Percentiles rank a stretch among this genome's conserved stretches.
phyloP scores from a whole-genome alignment of 2,113 vertebrate species.

The Lepus europaeus region DNA sequence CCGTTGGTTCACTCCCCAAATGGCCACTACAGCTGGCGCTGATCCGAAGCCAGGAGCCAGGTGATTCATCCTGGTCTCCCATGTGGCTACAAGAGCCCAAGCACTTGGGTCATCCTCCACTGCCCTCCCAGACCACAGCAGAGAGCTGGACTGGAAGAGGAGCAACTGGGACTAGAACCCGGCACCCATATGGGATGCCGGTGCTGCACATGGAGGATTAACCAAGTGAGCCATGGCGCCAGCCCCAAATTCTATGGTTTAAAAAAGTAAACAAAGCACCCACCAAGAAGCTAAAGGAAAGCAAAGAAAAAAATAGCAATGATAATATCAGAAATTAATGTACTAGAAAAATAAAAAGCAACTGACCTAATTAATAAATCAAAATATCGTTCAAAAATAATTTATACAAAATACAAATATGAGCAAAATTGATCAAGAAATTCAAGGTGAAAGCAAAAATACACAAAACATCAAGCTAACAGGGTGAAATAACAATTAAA shows the following conservation, averaged over 20 bases:
- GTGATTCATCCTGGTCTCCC: no score
- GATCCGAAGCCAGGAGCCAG: no score
- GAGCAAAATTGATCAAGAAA: neutral
- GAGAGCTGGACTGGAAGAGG: no score
- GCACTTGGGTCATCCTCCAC: no score
- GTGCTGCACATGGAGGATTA: no score
- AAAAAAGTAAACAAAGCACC: neutral
- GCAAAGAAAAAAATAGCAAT: neutral
- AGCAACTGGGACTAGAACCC: no score
- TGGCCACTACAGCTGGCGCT: no score
- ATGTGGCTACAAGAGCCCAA: no score
- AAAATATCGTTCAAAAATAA: neutral
- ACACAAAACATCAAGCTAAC: neutral
- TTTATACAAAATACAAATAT: neutral
- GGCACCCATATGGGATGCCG: no score
- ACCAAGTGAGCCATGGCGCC: no score
- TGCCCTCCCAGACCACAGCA: no score
- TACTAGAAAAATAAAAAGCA: neutral
- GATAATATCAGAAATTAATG: neutral
- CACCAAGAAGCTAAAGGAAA: neutral
- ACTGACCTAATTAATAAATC: neutral
- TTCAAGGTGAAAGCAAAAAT: neutral
- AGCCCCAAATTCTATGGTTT: neutral
- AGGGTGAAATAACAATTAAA: slow-evolving; percentile 1
- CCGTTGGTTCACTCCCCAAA: no score